Evolutionary conservation across 2,797 vertebrate species (phyloP).

Genomic region (Chaunax sp.): DNA sequence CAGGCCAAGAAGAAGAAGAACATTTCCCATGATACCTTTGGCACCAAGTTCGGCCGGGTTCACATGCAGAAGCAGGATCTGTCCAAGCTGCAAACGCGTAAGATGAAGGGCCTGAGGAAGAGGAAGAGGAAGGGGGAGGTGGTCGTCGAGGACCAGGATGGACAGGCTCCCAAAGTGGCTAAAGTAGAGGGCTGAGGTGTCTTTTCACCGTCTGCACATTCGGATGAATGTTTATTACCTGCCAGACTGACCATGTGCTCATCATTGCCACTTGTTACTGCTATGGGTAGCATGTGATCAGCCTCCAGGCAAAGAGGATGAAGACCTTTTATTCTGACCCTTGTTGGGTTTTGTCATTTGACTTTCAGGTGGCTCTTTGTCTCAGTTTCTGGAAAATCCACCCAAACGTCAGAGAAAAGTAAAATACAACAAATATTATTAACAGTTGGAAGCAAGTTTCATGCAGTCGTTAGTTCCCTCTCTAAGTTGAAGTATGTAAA

Average conservation of each 20-base stretch:
- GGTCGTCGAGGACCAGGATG: constrained; percentile 54
- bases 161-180: constrained; percentile 76
- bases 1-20: constrained; percentile 98
- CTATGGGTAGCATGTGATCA: neutral
- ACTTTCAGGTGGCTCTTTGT: constrained; percentile 1
- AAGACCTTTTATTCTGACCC: neutral
- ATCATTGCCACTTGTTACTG: neutral
- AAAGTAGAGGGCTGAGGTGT: constrained; percentile 73
- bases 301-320: neutral
- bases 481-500: too few relatives aligned
- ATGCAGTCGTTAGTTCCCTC: too few relatives aligned
- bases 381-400: too few relatives aligned
- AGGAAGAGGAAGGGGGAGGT: constrained; percentile 87
- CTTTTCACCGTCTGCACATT: neutral
- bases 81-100: constrained; percentile 91
- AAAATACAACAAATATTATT: neutral
- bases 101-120: constrained; percentile 96
- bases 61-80: constrained; percentile 99
- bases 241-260: neutral
- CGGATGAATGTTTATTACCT: too few relatives aligned
- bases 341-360: neutral
- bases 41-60: constrained; percentile 91
- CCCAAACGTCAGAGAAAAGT: neutral
- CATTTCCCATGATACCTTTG: constrained; percentile 92
- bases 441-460: neutral